A percentile compares a stretch with the other conserved stretches of the same genome.
These are phyloP conservation scores for Blastobasis lacticolella DNA, from an alignment of 2,888 invertebrate species.

Conservation along the genomic window DNA sequence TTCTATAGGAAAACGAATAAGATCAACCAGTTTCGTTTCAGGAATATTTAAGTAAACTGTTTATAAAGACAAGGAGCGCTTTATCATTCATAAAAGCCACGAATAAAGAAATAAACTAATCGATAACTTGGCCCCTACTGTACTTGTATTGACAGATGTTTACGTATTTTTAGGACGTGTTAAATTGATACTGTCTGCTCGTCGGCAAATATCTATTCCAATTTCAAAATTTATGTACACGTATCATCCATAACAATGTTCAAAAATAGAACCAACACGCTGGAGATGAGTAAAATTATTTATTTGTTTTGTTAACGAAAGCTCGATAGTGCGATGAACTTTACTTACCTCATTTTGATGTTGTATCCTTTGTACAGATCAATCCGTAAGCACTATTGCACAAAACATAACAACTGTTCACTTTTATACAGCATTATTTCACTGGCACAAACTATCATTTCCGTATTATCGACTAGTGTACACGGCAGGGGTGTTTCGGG, in stretches of 20 bases:
- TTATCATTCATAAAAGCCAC: constrained; percentile 60
- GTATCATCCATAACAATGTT: constrained; percentile 26
- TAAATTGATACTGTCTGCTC: too few species aligned
- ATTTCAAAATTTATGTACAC: too few species aligned
- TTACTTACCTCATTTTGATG: constrained; percentile 69
- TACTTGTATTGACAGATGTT: constrained; percentile 41
- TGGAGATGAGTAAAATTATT: constrained; percentile 51
- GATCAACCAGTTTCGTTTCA: neutral
- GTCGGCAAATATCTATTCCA: too few species aligned
- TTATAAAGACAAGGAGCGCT: constrained; percentile 30
- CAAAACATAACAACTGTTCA: constrained; percentile 68
- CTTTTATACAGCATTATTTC: constrained; percentile 66
- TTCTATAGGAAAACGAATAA: constrained; percentile 1
- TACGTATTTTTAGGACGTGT: constrained; percentile 31
- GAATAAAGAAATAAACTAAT: constrained; percentile 58
- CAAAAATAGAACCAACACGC: constrained; percentile 56
- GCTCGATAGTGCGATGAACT: constrained; percentile 57
- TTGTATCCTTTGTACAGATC: constrained; percentile 63
- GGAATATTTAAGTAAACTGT: constrained; percentile 18
- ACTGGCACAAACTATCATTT: constrained; percentile 55
- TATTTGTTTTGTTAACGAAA: constrained; percentile 69
- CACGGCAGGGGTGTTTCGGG: constrained; percentile 48
- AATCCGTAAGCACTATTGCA: constrained; percentile 69
- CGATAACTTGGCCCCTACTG: constrained; percentile 36
- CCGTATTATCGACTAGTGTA: constrained; percentile 48